Evolutionary conservation across 2,888 invertebrate genomes (phyloP).

Genomic region (Tipula confusa): DNA sequence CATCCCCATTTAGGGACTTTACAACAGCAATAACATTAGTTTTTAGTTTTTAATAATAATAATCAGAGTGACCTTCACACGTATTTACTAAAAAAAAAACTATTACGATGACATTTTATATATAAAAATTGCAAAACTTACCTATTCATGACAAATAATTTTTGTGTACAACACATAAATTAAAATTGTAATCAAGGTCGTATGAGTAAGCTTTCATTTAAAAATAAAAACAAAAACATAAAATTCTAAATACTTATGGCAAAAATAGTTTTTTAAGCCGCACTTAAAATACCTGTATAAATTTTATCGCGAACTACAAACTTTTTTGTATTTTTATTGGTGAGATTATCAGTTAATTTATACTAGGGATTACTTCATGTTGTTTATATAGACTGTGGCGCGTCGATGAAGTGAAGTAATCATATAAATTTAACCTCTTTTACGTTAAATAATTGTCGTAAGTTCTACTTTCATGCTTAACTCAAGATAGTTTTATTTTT

Average conservation of each 20-base stretch:
- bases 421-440: too few relatives aligned
- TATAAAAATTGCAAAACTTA: neutral
- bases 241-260: neutral
- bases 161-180: neutral
- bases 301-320: neutral
- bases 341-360: neutral
- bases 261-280: neutral
- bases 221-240: neutral
- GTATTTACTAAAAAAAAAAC: neutral
- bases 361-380: neutral
- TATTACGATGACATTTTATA: neutral
- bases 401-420: too few relatives aligned
- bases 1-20: slow-evolving; percentile 3
- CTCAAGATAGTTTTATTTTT: too few relatives aligned
- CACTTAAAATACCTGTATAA: neutral
- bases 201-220: neutral
- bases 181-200: neutral
- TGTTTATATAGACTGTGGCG: neutral
- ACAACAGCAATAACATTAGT: neutral
- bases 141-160: neutral
- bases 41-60: neutral
- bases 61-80: neutral
- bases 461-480: too few relatives aligned
- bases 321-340: neutral
- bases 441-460: too few relatives aligned